Base-by-base conservation (phyloP, 2,113 vertebrate species). In the Hippocampus abdominalis region DNA sequence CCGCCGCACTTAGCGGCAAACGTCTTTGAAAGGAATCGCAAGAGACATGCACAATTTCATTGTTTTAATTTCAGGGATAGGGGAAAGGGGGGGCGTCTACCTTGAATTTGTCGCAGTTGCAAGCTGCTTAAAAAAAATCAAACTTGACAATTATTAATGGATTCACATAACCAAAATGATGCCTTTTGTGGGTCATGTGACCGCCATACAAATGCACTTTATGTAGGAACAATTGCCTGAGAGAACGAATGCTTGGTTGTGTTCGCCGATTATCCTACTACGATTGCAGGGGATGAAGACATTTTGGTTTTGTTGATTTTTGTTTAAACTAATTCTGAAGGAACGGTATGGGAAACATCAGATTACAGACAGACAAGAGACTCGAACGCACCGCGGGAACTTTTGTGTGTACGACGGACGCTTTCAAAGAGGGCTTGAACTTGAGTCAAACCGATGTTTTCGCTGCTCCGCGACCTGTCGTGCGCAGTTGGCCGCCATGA, bases 21-120 rank as follows among this genome's bases (percentile, higher is more conserved):
- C 75, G 83, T 84, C 76, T 76, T 67, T 64, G 70, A 25, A 48
- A 68, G 70, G 77, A 85, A 82, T 87, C 81, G 32, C 5, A 84
- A 82, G 84, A 84, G 77, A 88, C 77, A 66, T 83, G 72, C 72
- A 81, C 83, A 85, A 87, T 89, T 89, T 84, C 61, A 75, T 72
- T 63, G 78, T 25, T 25, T 46, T 84, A 77, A 71, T 66, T 70
- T 64, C 54, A 1, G 32, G 51, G 46, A 59, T 59, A 56, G 15
- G 46, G 15, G 15, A 1, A 3, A 13, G 13, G 12, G 40, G 40
- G 16, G 16, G 46, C 4, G 1, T 48, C 46, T 48, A 49, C 48
- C 7, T 49, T 49, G 18, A 10, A 46, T 46, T 57, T 56, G 48
- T 71, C 23, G 42, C 39, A 29, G 57, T 64, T n/a, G 71, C 74